Percentiles rank a stretch among this genome's conserved stretches.
phyloP scores from a whole-genome alignment of 2,113 vertebrate species.

The Tetrax tetrax region DNA sequence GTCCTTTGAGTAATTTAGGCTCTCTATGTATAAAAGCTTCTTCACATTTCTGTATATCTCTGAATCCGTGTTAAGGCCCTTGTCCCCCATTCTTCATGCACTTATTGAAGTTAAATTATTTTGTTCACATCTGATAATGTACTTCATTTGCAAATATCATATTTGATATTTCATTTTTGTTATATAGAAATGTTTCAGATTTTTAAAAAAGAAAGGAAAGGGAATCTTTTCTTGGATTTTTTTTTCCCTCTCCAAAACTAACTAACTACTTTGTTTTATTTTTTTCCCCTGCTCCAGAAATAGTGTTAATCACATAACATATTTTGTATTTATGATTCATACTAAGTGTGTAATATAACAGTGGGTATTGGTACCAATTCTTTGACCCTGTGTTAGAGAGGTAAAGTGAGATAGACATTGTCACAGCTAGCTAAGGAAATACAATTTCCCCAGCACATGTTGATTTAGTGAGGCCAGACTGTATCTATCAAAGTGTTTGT shows the following conservation, averaged over 20 bases:
- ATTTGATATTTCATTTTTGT: neutral
- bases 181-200: neutral
- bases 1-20: neutral
- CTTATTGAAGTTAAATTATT: neutral
- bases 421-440: neutral
- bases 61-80: neutral
- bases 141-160: neutral
- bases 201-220: neutral
- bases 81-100: neutral
- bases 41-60: neutral
- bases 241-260: neutral
- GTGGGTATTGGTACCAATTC: neutral
- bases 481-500: neutral
- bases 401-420: neutral
- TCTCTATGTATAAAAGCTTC: neutral
- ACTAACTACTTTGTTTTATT: neutral
- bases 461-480: neutral
- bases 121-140: neutral
- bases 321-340: neutral
- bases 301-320: neutral
- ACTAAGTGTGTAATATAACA: neutral
- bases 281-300: neutral
- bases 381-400: neutral
- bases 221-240: neutral
- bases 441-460: neutral